phyloP scores from a whole-genome alignment of 2,797 vertebrate species.

The Takifugu rubripes region DNA sequence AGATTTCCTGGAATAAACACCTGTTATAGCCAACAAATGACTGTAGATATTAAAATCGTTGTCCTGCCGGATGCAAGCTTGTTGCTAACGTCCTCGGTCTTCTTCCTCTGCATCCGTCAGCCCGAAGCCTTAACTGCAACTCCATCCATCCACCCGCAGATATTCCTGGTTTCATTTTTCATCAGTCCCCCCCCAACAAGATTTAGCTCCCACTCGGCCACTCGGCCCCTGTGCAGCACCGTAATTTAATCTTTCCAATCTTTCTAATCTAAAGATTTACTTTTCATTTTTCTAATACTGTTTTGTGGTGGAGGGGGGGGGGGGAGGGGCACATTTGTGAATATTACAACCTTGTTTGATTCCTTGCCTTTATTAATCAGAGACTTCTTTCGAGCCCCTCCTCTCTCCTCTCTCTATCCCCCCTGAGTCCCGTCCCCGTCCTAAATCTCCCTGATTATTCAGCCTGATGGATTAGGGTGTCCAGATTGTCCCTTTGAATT shows the following conservation, averaged over 20 bases:
- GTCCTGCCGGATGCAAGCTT: too few species aligned
- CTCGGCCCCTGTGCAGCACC: conserved; percentile 33
- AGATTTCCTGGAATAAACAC: too few species aligned
- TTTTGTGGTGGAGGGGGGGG: conserved; percentile 11
- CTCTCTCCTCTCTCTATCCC: conserved; percentile 33
- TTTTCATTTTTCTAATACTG: conserved; percentile 73
- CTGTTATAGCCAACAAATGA: too few species aligned
- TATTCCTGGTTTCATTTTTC: conserved; percentile 54
- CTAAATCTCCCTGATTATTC: conserved; percentile 60
- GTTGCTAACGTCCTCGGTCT: not conserved
- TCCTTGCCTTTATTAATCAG: conserved; percentile 56
- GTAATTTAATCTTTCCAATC: conserved; percentile 74
- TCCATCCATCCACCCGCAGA: conserved; percentile 14
- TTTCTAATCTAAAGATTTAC: conserved; percentile 75
- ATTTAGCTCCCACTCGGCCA: conserved; percentile 60
- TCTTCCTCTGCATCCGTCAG: not conserved
- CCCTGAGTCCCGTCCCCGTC: conserved; percentile 45
- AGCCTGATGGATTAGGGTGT: conserved; percentile 73
- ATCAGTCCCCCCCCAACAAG: conserved; percentile 55
- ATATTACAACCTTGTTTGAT: conserved; percentile 56
- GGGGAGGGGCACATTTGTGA: conserved; percentile 50
- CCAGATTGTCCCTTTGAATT: conserved; percentile 72
- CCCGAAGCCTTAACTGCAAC: conserved; percentile 37
- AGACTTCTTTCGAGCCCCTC: conserved; percentile 41
- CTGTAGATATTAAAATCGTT: too few species aligned